phyloP scores from a whole-genome alignment of 2,797 vertebrate species.

The Siniperca obscura region DNA sequence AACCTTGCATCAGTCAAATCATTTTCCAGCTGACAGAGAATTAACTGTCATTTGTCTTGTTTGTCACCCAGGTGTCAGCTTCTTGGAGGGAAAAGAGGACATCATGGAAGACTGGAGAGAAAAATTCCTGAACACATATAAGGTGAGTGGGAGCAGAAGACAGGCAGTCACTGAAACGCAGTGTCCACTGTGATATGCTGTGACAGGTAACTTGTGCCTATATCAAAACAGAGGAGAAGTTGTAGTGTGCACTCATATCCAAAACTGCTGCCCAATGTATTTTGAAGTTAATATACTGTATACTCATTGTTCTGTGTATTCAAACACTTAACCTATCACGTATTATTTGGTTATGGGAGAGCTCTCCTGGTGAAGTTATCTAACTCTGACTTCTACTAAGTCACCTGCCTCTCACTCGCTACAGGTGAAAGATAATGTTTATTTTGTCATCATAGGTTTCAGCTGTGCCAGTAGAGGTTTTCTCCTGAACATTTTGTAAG shows the following conservation, averaged over 20 bases:
- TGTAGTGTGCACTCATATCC: not conserved
- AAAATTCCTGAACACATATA: constrained; percentile 93
- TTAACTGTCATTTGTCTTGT: not conserved
- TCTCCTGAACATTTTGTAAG: not conserved
- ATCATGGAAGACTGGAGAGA: constrained; percentile 89
- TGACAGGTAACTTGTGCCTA: not conserved
- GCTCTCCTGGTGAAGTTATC: not conserved
- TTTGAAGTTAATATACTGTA: not conserved
- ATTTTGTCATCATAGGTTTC: not conserved
- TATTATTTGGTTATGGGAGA: not conserved
- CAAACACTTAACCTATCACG: not conserved
- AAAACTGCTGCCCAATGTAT: not conserved
- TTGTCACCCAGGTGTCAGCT: constrained; percentile 86
- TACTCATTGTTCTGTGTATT: not conserved
- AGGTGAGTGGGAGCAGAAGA: constrained; percentile 80
- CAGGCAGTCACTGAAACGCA: not conserved
- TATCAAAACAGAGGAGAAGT: not conserved
- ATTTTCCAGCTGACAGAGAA: constrained; percentile 6
- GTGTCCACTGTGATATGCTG: not conserved
- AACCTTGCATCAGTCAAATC: constrained; percentile 1
- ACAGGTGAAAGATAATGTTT: not conserved
- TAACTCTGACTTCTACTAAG: not conserved
- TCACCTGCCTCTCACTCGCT: not conserved
- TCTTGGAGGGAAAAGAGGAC: constrained; percentile 91
- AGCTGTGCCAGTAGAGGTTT: not conserved